Percentiles rank a stretch among this genome's conserved stretches.
Conservation (phyloP, 2,888 invertebrate species). For the Caenorhabditis drosophilae region DNA sequence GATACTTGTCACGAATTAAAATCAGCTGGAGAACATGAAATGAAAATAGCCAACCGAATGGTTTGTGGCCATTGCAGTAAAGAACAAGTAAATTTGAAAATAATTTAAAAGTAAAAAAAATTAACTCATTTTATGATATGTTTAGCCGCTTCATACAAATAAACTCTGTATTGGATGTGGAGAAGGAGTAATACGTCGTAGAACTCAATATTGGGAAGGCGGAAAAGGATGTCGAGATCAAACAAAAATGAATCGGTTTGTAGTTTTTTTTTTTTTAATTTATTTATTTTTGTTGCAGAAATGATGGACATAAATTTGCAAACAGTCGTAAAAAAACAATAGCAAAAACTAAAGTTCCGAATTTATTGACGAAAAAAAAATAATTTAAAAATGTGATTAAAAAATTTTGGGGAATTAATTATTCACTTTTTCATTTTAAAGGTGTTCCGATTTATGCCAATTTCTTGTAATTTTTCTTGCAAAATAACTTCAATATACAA, state of each 20-base stretch:
- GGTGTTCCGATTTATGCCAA: too few relatives aligned
- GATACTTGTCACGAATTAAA: slow-evolving; percentile 24
- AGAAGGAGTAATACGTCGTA: slow-evolving; percentile 14
- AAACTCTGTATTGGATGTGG: slow-evolving; percentile 35
- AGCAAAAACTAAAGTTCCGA: neutral
- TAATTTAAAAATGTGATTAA: too few relatives aligned
- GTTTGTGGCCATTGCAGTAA: slow-evolving; percentile 72
- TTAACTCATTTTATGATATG: neutral
- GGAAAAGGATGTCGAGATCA: slow-evolving; percentile 72
- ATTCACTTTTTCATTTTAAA: too few relatives aligned
- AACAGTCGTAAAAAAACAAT: slow-evolving; percentile 9
- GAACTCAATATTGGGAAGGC: slow-evolving; percentile 71
- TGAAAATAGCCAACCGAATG: slow-evolving; percentile 70
- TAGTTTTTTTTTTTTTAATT: neutral
- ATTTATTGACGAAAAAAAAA: neutral
- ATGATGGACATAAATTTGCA: slow-evolving; percentile 6
- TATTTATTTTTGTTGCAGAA: neutral
- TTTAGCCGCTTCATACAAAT: slow-evolving; percentile 27
- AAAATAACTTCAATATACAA: too few relatives aligned
- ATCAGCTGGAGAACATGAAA: slow-evolving; percentile 26
- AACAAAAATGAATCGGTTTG: slow-evolving; percentile 70
- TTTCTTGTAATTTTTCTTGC: too few relatives aligned
- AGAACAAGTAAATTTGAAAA: slow-evolving; percentile 70
- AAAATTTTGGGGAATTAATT: too few relatives aligned
- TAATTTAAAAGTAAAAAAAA: neutral